Evolutionary conservation across 2,113 vertebrate genomes (phyloP).

Genomic region (Calyptomena viridis): DNA sequence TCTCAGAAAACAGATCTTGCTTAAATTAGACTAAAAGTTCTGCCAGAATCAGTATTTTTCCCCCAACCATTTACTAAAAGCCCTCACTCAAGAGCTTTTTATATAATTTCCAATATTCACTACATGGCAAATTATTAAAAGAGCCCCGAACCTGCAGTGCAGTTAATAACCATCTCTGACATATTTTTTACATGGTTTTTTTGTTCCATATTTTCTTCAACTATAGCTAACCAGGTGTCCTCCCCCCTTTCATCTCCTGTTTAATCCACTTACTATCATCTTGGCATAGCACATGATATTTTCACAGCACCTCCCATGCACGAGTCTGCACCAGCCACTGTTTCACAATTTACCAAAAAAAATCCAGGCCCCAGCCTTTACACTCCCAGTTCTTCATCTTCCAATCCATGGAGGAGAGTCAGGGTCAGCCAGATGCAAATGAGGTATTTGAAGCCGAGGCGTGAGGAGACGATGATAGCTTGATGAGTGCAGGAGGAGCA

Average conservation of each 20-base stretch:
- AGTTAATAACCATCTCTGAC: not conserved
- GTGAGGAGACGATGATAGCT: rapidly evolving
- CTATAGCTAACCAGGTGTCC: not conserved
- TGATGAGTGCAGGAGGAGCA: not conserved
- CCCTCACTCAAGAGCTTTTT: not conserved
- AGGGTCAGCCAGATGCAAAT: slow-evolving; percentile 10
- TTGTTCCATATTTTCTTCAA: not conserved
- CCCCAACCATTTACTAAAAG: not conserved
- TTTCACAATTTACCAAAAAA: not conserved
- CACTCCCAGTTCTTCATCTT: not conserved
- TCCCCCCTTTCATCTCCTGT: not conserved
- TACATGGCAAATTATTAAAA: not conserved
- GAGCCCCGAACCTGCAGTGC: not conserved
- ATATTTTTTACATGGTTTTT: not conserved
- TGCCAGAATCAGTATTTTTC: not conserved
- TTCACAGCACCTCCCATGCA: not conserved
- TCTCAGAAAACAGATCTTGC: not conserved
- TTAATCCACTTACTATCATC: not conserved
- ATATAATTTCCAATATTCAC: not conserved
- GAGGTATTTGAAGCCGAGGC: not conserved
- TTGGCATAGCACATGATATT: not conserved
- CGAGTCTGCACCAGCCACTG: rapidly evolving
- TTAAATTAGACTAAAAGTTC: not conserved
- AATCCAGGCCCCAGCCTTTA: not conserved
- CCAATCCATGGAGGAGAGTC: rapidly evolving